Evolutionary conservation across 1,140 invertebrate species (phyloP).

Genomic region (Sesamia nonagrioides): DNA sequence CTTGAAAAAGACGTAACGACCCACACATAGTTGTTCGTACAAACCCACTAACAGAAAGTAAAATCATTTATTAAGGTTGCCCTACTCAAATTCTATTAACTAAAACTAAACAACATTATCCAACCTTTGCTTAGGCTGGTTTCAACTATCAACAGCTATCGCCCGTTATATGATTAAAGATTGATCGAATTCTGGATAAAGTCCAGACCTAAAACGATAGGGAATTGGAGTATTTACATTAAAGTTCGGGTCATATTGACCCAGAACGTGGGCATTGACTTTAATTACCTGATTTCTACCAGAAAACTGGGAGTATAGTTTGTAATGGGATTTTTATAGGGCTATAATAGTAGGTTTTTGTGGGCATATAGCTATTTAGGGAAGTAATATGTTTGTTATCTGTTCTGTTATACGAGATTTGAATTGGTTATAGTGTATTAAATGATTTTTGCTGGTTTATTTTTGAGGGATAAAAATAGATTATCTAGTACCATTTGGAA

Average conservation of each 20-base stretch:
- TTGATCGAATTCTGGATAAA: slow-evolving; percentile 8
- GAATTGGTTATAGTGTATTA: neutral
- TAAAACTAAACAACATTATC: too few species aligned
- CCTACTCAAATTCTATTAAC: too few species aligned
- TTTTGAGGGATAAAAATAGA: too few species aligned
- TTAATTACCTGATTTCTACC: neutral
- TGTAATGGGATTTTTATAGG: neutral
- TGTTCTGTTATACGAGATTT: neutral
- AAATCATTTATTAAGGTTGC: too few species aligned
- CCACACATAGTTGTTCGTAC: too few species aligned
- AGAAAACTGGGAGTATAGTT: neutral
- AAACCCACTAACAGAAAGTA: too few species aligned
- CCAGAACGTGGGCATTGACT: neutral
- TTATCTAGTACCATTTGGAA: too few species aligned
- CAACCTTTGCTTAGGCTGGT: neutral
- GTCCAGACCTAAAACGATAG: neutral
- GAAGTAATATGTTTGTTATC: neutral
- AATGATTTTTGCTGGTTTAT: too few species aligned
- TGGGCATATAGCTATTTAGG: neutral
- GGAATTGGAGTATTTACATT: neutral
- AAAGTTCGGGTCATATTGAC: neutral
- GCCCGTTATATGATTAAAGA: neutral
- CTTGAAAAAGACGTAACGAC: too few species aligned
- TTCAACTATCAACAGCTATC: neutral
- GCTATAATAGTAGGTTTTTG: neutral